Evolutionary conservation across 2,888 invertebrate species (phyloP), one percentile per base, ranked within the genome.

Genomic region (Sarcophaga rosellei): DNA sequence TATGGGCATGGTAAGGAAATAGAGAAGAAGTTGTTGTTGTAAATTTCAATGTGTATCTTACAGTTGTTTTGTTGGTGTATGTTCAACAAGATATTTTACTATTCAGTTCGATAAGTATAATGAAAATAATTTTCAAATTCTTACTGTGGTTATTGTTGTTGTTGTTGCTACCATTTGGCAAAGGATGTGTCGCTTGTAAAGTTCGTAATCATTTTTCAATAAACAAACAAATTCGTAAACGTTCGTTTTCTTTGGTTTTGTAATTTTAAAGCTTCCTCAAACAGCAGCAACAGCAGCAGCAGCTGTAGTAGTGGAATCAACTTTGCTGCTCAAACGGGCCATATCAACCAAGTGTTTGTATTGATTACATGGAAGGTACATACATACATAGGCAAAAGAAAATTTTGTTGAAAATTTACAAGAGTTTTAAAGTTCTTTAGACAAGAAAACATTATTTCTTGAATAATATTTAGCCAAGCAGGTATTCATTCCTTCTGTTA

Each of bases 191-290:
- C 65, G 70, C 53, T 62, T 66, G 61, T 63, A 73, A 81, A 74
- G 59, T 45, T 83, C 73, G 65, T 73, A 83, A 86, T 83, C 72
- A 83, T 69, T 77, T 68, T 77, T 81, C 83, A 82, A 86, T 86
- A 86, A 83, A 74, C 79, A 83, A 86, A 80, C 86, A 80, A 53
- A 76, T 69, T 80, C 74, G 65, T 69, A 73, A 68, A 80, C 76
- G 80, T 83, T 57, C 76, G 80, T 83, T 57, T n/a, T n/a, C 15
- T 61, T 45, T 44, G 17, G 47, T n/a, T 21, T 35, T 62, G 47
- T 53, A 47, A 62, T 68, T 73, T 69, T 44, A 57, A 69, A 62
- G 17, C 44, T 44, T 70, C 35, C 2, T 0, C 2, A 45, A 70
- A 70, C 20, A 12, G 15, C 10, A 17, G 0, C 53, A 53, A 0